phyloP scores from a whole-genome alignment of 2,113 vertebrate species.

The Philantomba maxwellii region DNA sequence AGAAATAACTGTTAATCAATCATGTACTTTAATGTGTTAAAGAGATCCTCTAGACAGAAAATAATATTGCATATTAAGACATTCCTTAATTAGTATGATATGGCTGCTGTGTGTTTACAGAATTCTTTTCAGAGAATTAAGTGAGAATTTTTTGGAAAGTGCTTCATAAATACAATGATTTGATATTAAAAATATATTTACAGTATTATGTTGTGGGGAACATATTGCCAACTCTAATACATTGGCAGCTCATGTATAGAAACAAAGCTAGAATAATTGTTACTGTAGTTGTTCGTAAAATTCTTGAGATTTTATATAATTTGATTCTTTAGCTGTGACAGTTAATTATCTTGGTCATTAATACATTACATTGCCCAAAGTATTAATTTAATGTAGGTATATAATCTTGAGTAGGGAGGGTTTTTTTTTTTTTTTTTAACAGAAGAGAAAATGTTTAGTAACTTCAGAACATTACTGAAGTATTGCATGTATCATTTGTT shows the following conservation, averaged over 20 bases:
- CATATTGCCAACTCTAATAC: not conserved
- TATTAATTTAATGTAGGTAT: not conserved
- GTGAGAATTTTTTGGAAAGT: not conserved
- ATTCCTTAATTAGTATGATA: conserved; percentile 90
- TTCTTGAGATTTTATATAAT: not conserved
- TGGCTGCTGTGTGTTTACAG: conserved; percentile 87
- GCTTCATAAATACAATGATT: not conserved
- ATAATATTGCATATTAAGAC: conserved; percentile 85
- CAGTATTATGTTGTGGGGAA: not conserved
- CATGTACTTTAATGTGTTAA: conserved; percentile 87
- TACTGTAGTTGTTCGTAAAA: not conserved
- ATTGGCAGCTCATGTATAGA: not conserved
- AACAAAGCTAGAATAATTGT: not conserved
- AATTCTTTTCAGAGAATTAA: conserved; percentile 65
- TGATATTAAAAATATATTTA: not conserved
- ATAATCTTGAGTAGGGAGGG: not conserved
- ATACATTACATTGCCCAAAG: not conserved
- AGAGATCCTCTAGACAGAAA: conserved; percentile 83
- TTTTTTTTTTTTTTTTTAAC: not conserved
- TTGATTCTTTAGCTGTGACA: not conserved
- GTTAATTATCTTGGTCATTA: not conserved
- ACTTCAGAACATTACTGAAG: not conserved
- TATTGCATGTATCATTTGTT: not conserved
- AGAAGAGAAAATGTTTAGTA: not conserved
- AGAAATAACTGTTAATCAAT: conserved; percentile 79